Evolutionary conservation across 2,888 invertebrate species (phyloP).

Genomic region (Nesidiocoris tenuis): DNA sequence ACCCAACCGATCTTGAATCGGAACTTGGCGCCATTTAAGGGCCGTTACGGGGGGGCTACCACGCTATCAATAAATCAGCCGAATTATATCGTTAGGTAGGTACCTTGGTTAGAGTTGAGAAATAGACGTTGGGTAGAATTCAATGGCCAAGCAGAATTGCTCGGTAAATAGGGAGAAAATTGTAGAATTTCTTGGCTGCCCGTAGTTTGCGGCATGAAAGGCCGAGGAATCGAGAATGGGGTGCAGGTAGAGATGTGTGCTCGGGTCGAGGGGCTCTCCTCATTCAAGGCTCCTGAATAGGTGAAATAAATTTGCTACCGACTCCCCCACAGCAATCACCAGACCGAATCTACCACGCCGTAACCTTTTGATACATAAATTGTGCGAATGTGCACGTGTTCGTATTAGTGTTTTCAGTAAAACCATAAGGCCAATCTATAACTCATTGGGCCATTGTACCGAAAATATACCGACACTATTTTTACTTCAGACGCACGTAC

Average conservation of each 20-base stretch:
- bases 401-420: slow-evolving; percentile 29
- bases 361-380: slow-evolving; percentile 26
- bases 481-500: too few species aligned
- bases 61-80: background rate
- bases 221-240: too few species aligned
- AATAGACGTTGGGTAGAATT: background rate
- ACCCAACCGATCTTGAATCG: too few species aligned
- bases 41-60: too few species aligned
- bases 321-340: background rate
- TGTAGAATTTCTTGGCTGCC: background rate
- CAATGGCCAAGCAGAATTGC: background rate
- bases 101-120: background rate
- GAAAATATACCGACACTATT: too few species aligned
- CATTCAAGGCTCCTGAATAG: slow-evolving; percentile 20
- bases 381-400: slow-evolving; percentile 37
- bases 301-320: slow-evolving; percentile 26
- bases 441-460: slow-evolving; percentile 40
- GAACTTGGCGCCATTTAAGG: too few species aligned
- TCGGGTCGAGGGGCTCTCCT: background rate
- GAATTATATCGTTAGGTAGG: background rate
- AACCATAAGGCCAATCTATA: slow-evolving; percentile 34
- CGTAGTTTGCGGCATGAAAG: background rate
- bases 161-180: background rate
- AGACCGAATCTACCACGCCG: background rate
- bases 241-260: background rate